Evolutionary conservation across 2,797 vertebrate genomes (phyloP).

Genomic region (Scolopax bukidnonensis): DNA sequence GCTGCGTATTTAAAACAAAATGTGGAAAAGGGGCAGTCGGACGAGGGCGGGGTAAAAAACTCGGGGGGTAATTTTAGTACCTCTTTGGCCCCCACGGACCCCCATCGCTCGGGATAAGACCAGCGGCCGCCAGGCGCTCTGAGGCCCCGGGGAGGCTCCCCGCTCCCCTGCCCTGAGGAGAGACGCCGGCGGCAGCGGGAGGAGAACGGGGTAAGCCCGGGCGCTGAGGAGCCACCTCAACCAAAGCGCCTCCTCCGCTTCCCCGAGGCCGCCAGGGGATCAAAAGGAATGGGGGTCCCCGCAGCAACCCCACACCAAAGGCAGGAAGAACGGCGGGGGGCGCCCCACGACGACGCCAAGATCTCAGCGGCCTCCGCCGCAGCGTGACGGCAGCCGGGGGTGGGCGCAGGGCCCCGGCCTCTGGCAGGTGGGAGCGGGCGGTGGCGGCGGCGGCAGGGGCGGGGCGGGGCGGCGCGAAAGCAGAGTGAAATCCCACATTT

Average conservation of each 20-base stretch:
- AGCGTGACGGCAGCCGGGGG: background rate
- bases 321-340: too few relatives aligned
- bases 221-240: background rate
- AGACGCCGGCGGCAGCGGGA: background rate
- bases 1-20: background rate
- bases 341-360: background rate
- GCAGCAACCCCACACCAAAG: too few relatives aligned
- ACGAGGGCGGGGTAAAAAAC: background rate
- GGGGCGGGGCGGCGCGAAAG: too few relatives aligned
- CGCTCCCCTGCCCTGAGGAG: background rate
- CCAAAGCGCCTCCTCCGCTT: background rate
- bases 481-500: background rate
- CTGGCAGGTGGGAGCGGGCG: background rate
- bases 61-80: background rate
- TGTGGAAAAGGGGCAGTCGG: background rate
- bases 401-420: too few relatives aligned
- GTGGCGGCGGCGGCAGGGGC: background rate
- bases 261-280: background rate
- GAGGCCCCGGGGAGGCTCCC: too few relatives aligned
- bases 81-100: background rate
- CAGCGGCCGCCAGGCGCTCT: background rate
- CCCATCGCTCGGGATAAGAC: background rate
- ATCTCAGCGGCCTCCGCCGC: background rate
- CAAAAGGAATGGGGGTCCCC: too few relatives aligned
- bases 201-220: rapidly evolving